phyloP scores from a whole-genome alignment of 2,113 vertebrate species.

The Pseudorasbora parva region DNA sequence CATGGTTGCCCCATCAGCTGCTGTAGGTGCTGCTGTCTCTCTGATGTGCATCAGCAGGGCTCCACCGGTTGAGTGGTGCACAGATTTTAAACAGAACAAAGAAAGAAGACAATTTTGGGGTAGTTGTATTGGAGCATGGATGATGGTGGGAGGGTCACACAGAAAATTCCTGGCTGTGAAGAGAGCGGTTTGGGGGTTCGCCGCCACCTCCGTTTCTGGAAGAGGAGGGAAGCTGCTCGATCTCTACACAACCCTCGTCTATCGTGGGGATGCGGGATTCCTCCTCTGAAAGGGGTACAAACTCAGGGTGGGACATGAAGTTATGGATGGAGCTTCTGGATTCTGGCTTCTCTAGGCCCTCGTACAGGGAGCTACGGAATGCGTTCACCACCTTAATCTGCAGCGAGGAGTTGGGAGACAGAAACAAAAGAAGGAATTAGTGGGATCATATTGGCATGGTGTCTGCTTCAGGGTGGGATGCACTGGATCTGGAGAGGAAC shows the following conservation, averaged over 20 bases:
- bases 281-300: conserved; percentile 84
- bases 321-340: conserved; percentile 94
- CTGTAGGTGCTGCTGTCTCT: conserved; percentile 30
- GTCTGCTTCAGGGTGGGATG: conserved; percentile 8
- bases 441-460: not conserved
- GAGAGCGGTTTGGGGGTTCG: conserved; percentile 68
- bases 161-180: conserved; percentile 79
- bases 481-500: conserved; percentile 58
- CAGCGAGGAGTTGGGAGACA: conserved; percentile 38
- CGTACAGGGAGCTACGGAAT: conserved; percentile 93
- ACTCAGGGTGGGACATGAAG: conserved; percentile 97
- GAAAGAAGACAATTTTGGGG: not conserved
- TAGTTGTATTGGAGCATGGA: not conserved
- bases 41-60: conserved; percentile 29
- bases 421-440: conserved; percentile 47
- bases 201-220: conserved; percentile 61
- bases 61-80: conserved; percentile 11
- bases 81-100: conserved; percentile 18
- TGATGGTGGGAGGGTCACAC: conserved; percentile 72
- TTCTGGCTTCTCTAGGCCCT: conserved; percentile 87
- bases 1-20: not conserved
- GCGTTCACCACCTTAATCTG: conserved; percentile 99
- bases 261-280: conserved; percentile 78
- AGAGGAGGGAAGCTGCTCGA: conserved; percentile 70
- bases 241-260: conserved; percentile 79